Base-by-base conservation (phyloP, 1,140 invertebrate genomes). In the Hesperophylax magnus region DNA sequence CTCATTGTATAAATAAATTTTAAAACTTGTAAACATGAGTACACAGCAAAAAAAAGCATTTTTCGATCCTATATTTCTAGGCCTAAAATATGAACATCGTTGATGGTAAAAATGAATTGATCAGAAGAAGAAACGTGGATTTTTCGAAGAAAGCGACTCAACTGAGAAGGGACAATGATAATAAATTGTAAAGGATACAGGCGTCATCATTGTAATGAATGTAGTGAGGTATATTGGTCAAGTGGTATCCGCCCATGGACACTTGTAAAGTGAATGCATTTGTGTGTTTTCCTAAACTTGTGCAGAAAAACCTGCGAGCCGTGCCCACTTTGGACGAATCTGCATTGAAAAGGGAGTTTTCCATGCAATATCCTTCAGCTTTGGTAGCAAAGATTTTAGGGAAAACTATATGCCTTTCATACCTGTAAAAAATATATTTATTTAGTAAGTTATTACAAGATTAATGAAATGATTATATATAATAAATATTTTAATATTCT, bases 341-440 rank as follows among this genome's bases (percentile, higher is more conserved):
- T 53, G 95, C 93, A 89, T 98, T 98, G 88, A 97, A 98, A 91
- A 97, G 95, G 18, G 96, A 97, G 87, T 96, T 96, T 56, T 91
- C 91, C 15, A 92, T 83, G 31, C 94, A 93, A 87, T 96, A 98
- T 85, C 98, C 97, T 81, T 97, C 95, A 11, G 96, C 93, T 85
- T 95, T 93, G 85, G 94, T 93, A 84, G 95, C 93, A 77, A 98
- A 90, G n/a, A 98, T 88, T 88, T 98, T 97, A 0, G 97, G 97
- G 86, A 98, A 95, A 3, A 98, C 93, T 34, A 96, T 93, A 87
- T 97, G 96, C 47, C 95, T 89, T 86, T 97, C 96, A 85, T 96
- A 95, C 86, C 95, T 95, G 86, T 85, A 92, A 88, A 8, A 60
- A 60, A 61, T 34, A 20, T 24, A 54, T 54, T 52, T 20, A n/a